Base-by-base conservation (phyloP, 2,888 invertebrate genomes). In the Platynereis dumerilii region DNA sequence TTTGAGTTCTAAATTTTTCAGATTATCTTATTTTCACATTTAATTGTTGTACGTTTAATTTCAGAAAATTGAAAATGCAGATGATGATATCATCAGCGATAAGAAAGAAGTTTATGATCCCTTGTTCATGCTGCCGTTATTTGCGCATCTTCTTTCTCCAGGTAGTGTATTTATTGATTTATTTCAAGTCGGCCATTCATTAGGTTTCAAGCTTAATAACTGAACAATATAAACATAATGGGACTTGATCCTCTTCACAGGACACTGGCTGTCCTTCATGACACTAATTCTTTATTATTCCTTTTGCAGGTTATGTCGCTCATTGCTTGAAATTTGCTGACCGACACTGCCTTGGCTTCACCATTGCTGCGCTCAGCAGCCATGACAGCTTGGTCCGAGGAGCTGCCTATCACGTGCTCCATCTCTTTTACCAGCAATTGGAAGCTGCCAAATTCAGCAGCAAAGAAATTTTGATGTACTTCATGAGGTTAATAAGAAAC, bases 71-170 rank as follows among this genome's bases (percentile, higher is more conserved):
- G 34, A 34, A 5, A 7, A 7, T 5, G 34, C 34, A 34, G 12
- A 34, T 5, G 34, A 34, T 34, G 34, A 34, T 12, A 34, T 34
- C 12, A 12, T 7, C 12, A 12, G 12, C 34, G 12, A 7, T 12
- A 34, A 12, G 7, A 34, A 20, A 17, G 72, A 70, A 15, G 73
- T 91, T 60, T 95, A 95, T 75, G 94, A 95, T 85, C 91, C 94
- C 1, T 87, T 90, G 28, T 95, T 94, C 80, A 85, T 93, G 72
- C 86, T 94, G 61, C 92, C 93, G 0, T 81, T 94, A 12, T 88
- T 95, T 80, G 89, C 89, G 69, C 89, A 90, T 77, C 84, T 93
- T 54, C 85, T 94, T 69, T 89, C 90, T 0, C 90, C 92, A 2
- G 80, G 82, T 82, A 56, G n/a, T 26, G 67, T 56, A 39, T n/a